Conservation (phyloP, 2,888 invertebrate species). For the Uloborus plumipes region DNA sequence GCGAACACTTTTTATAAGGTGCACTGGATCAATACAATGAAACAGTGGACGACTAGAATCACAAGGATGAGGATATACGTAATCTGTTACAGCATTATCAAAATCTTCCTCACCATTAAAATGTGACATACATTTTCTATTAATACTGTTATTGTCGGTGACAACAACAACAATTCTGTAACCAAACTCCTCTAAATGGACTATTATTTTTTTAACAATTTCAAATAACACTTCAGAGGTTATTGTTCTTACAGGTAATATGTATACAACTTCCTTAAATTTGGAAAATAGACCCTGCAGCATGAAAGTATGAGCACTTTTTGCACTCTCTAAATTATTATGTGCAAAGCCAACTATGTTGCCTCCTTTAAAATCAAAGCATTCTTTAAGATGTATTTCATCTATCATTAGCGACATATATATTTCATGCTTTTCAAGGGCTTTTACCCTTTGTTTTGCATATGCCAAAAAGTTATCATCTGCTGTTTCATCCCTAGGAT, state of each 20-base stretch:
- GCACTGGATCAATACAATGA: constrained; percentile 9
- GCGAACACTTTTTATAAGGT: constrained; percentile 9
- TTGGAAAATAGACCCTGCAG: not conserved
- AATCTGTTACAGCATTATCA: not conserved
- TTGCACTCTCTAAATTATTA: not conserved
- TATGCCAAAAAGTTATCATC: not conserved
- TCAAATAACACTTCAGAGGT: not conserved
- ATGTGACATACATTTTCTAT: constrained; percentile 11
- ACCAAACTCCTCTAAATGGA: constrained; percentile 3
- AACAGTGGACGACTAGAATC: not conserved
- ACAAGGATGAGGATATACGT: constrained; percentile 11
- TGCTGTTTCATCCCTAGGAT: not conserved
- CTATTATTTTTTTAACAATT: constrained; percentile 2
- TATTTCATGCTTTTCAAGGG: not conserved
- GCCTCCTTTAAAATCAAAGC: not conserved
- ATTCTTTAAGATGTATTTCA: constrained; percentile 5
- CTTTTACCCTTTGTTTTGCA: not conserved
- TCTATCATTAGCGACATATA: not conserved
- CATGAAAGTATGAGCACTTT: constrained; percentile 3
- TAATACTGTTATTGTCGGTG: constrained; percentile 14
- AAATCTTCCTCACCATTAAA: too few relatives aligned
- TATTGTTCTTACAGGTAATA: constrained; percentile 2
- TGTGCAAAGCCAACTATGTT: not conserved
- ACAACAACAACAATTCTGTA: constrained; percentile 10
- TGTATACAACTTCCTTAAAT: constrained; percentile 8